These are phyloP conservation scores for Empidonax traillii DNA, from an alignment of 2,113 vertebrate genomes.

Conservation along the genomic window DNA sequence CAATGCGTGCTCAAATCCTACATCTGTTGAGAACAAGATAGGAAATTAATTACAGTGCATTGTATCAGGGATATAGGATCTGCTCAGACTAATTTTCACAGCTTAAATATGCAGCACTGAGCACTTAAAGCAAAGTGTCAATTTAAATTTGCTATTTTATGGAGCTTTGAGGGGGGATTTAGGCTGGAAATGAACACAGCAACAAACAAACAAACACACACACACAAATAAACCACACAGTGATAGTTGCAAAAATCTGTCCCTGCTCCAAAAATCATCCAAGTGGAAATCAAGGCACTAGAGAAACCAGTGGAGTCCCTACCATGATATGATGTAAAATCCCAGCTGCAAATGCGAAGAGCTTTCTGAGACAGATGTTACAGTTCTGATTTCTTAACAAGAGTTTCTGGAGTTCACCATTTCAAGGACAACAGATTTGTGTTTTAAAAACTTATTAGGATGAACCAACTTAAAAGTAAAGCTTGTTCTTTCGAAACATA, in stretches of 20 bases:
- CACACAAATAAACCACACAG: not conserved
- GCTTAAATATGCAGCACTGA: not conserved
- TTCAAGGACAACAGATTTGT: not conserved
- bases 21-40: not conserved
- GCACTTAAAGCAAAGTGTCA: not conserved
- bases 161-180: not conserved
- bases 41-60: not conserved
- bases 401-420: not conserved
- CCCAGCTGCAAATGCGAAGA: not conserved
- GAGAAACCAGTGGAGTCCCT: not conserved
- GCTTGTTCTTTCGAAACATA: not conserved
- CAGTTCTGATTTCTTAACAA: not conserved
- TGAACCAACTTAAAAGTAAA: not conserved
- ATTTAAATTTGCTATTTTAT: not conserved
- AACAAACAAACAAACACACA: not conserved
- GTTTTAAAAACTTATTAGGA: not conserved
- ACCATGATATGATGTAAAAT: not conserved
- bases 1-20: not conserved
- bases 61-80: not conserved
- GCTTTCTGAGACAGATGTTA: not conserved
- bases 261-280: not conserved
- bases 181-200: not conserved
- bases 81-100: not conserved
- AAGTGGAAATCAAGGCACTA: not conserved
- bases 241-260: not conserved